phyloP scores from a whole-genome alignment of 1,140 invertebrate genomes.

The Lasioglossum baleicum region DNA sequence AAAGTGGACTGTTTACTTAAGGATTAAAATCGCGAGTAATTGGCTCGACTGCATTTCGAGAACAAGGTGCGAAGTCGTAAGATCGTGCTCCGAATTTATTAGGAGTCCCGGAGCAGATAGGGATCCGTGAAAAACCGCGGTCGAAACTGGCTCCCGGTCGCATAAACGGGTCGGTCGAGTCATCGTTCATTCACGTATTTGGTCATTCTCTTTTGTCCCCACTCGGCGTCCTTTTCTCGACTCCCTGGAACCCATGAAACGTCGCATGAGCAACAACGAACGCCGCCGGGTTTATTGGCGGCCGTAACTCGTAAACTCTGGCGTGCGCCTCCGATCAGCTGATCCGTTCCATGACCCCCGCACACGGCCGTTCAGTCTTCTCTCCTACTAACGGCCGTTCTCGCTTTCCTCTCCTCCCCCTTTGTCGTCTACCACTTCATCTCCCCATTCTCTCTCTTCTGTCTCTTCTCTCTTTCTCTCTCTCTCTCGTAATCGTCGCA shows the following conservation, averaged over 20 bases:
- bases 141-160: constrained; percentile 29
- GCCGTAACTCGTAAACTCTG: constrained; percentile 80
- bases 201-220: constrained; percentile 60
- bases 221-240: constrained; percentile 61
- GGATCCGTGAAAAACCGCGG: background rate
- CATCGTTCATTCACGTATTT: constrained; percentile 71
- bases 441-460: too few relatives aligned
- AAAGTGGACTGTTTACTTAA: too few relatives aligned
- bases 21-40: too few relatives aligned
- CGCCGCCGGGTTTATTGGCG: constrained; percentile 78
- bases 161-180: constrained; percentile 54
- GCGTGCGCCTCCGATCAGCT: constrained; percentile 80
- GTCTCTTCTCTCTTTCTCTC: too few relatives aligned
- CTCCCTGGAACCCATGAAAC: constrained; percentile 73
- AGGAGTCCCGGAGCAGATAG: background rate
- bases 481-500: too few relatives aligned
- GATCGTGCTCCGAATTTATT: constrained; percentile 15
- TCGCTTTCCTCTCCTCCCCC: constrained; percentile 11
- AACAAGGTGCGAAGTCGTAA: background rate
- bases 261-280: constrained; percentile 77
- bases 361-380: constrained; percentile 61
- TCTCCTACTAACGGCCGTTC: constrained; percentile 64
- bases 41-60: too few relatives aligned
- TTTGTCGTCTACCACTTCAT: background rate
- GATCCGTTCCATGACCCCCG: constrained; percentile 78